A percentile compares a stretch with the other conserved stretches of the same genome.
Conservation (phyloP, 2,797 vertebrate species). For the Limnodromus scolopaceus region DNA sequence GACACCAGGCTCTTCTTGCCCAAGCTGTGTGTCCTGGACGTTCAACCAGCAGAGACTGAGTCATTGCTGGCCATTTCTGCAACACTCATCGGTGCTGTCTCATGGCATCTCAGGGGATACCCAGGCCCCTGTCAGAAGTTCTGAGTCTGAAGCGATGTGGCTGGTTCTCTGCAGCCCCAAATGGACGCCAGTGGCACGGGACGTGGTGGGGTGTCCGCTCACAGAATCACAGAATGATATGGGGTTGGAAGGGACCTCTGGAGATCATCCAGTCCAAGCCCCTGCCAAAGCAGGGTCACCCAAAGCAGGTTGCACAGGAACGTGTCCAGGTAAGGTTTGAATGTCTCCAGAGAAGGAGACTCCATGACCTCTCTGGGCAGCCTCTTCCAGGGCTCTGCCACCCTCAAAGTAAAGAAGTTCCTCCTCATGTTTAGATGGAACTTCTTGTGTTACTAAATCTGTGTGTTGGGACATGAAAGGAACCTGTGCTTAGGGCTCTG, state of each 20-base stretch:
- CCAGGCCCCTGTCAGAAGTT: background rate
- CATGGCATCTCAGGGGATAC: background rate
- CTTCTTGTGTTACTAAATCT: accelerated
- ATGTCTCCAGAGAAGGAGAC: too few species aligned
- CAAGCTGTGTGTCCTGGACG: background rate
- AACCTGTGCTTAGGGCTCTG: background rate
- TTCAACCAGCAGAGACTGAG: background rate
- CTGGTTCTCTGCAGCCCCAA: background rate
- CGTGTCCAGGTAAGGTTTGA: too few species aligned
- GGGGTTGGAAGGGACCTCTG: too few species aligned
- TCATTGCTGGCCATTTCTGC: background rate
- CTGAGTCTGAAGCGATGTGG: background rate
- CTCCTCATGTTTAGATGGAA: too few species aligned
- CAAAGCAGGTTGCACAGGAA: too few species aligned
- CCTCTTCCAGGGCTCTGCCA: too few species aligned
- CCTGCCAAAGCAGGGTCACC: too few species aligned
- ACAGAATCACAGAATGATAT: too few species aligned
- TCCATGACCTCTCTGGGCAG: too few species aligned
- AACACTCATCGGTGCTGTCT: background rate
- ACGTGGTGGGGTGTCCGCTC: background rate
- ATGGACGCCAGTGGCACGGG: accelerated
- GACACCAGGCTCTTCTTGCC: background rate
- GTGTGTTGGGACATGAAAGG: background rate
- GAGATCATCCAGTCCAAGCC: too few species aligned
- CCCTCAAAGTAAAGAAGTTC: too few species aligned